Percentiles rank a stretch among this genome's conserved stretches.
These are phyloP conservation scores for Acrocephalus scirpaceus DNA, from an alignment of 2,797 vertebrate genomes.

Conservation along the genomic window DNA sequence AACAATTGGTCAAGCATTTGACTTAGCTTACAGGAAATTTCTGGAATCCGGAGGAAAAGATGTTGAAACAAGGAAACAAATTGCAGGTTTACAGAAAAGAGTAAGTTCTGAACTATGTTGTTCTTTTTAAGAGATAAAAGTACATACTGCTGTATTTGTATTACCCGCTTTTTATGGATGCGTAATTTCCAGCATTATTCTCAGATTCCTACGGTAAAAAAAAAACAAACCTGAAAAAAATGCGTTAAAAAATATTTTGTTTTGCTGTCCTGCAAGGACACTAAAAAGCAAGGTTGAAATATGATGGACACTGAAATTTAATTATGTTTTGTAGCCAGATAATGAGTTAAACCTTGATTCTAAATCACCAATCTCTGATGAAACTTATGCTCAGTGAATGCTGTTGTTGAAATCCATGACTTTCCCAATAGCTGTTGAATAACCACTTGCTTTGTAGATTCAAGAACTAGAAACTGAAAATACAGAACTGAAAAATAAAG, in stretches of 20 bases:
- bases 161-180: neutral
- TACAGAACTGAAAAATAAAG: slow-evolving; percentile 91
- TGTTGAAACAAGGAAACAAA: slow-evolving; percentile 97
- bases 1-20: slow-evolving; percentile 97
- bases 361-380: neutral
- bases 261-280: neutral
- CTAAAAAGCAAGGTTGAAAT: neutral
- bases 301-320: neutral
- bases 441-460: slow-evolving; percentile 83
- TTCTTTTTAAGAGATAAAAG: neutral
- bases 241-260: neutral
- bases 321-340: neutral
- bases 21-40: slow-evolving; percentile 98
- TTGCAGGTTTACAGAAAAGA: slow-evolving; percentile 93
- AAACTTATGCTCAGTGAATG: neutral
- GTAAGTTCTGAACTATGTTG: slow-evolving; percentile 74
- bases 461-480: slow-evolving; percentile 98
- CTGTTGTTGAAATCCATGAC: neutral
- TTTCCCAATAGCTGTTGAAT: slow-evolving; percentile 22
- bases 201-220: neutral
- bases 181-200: neutral
- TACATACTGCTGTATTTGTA: neutral
- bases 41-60: slow-evolving; percentile 98
- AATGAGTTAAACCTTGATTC: neutral
- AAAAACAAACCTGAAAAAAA: neutral